Conservation (phyloP, 2,113 vertebrate genomes). For the Sander vitreus region DNA sequence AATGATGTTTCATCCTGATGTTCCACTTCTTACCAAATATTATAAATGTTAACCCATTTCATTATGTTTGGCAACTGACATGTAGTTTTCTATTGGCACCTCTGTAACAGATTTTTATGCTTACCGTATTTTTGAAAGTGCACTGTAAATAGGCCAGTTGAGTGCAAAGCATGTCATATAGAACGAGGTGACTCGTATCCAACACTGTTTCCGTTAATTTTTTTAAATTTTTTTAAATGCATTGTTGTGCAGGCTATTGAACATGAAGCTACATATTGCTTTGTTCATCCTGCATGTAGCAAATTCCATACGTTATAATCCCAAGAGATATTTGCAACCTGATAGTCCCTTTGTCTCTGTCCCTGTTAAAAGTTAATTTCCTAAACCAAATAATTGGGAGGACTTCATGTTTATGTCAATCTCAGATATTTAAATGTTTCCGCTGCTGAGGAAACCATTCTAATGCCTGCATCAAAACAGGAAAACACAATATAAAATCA, state of each 20-base stretch:
- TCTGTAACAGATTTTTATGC: not conserved
- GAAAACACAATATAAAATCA: not conserved
- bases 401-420: not conserved
- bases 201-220: not conserved
- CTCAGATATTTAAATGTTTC: not conserved
- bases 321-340: not conserved
- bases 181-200: too few relatives aligned
- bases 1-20: not conserved
- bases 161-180: not conserved
- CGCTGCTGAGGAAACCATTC: not conserved
- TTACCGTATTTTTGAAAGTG: not conserved
- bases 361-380: too few relatives aligned
- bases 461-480: not conserved
- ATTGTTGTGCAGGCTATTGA: not conserved
- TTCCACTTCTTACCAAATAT: not conserved
- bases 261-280: not conserved
- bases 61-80: not conserved
- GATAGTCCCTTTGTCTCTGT: too few relatives aligned
- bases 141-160: not conserved
- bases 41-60: not conserved
- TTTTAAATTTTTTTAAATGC: not conserved
- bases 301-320: too few relatives aligned
- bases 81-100: not conserved
- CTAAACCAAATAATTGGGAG: too few relatives aligned
- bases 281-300: not conserved